Base-by-base conservation (phyloP, 2,797 vertebrate genomes). In the Dermochelys coriacea region DNA sequence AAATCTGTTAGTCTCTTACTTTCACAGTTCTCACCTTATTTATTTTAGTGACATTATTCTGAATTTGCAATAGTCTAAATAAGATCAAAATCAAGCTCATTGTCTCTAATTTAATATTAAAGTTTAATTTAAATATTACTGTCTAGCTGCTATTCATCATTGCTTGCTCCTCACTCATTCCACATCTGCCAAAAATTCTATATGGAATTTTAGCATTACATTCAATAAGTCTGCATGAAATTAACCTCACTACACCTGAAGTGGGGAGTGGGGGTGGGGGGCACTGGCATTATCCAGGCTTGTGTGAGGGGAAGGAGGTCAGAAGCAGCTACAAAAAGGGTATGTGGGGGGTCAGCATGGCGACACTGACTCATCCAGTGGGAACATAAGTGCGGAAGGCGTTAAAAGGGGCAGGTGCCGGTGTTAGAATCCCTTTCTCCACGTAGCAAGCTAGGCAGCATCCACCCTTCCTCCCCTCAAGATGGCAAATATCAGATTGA, bases 41-140 rank as follows among this genome's bases (percentile, higher is more conserved):
- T 23, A 93, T 50, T 84, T 18, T 19, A 85, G 77, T 31, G 25
- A 51, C 89, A 89, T 14, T 86, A 57, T 15, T 95, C 79, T 51
- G 75, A 84, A 49, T 34, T 87, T 68, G 94, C 37, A 86, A 16
- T 55, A 47, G 23, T 12, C 84, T 68, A 71, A 90, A 80, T 57
- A 82, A 86, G 90, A 74, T 5, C 23, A 0, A 47, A 92, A 15
- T 49, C 64, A 21, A 68, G n/a, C 18, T 71, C 68, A 81, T 84
- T n/a, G 23, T 59, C 59, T 55, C 74, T 81, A 8, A 90, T 74
- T 59, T 84, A 41, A 91, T 12, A n/a, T 41, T 8, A 77, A 61
- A 4, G 86, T 93, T 95, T 59, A 77, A 89, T 80, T 23, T 12
- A 89, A 82, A 71, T 57, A 4, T 54, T 88, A 49, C 77, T 57